Conservation (phyloP, 2,888 invertebrate genomes). For the Pristionchus japonicus region DNA sequence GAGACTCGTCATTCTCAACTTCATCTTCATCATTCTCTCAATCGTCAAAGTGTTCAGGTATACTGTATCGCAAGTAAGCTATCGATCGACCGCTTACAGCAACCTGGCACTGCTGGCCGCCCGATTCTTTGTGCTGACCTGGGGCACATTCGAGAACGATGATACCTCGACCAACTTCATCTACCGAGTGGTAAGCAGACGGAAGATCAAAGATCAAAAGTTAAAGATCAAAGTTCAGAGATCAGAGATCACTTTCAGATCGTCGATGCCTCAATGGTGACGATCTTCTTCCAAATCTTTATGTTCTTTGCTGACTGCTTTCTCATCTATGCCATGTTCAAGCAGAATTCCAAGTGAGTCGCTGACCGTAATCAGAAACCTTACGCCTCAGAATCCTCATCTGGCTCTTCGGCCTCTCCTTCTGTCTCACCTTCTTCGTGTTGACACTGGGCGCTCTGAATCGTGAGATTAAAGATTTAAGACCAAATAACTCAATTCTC, state of each 20-base stretch:
- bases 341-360: conserved; percentile 1
- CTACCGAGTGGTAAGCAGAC: conserved; percentile 22
- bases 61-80: neutral
- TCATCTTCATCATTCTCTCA: neutral
- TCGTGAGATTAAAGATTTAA: neutral
- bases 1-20: neutral
- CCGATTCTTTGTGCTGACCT: neutral
- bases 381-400: neutral
- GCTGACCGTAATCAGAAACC: neutral
- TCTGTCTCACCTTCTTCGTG: conserved; percentile 17
- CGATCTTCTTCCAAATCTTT: neutral
- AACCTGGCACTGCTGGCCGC: neutral
- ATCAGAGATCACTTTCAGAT: neutral
- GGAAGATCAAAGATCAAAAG: neutral
- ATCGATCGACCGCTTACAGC: neutral
- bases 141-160: neutral
- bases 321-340: neutral
- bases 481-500: neutral
- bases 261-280: neutral
- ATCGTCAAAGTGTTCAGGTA: neutral
- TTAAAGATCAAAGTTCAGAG: neutral
- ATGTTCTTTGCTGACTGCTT: neutral
- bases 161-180: neutral
- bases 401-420: conserved; percentile 17
- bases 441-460: neutral